Evolutionary conservation across 1,140 invertebrate species (phyloP), one percentile per base, ranked within the genome.

Genomic region (Whitmania pigra): DNA sequence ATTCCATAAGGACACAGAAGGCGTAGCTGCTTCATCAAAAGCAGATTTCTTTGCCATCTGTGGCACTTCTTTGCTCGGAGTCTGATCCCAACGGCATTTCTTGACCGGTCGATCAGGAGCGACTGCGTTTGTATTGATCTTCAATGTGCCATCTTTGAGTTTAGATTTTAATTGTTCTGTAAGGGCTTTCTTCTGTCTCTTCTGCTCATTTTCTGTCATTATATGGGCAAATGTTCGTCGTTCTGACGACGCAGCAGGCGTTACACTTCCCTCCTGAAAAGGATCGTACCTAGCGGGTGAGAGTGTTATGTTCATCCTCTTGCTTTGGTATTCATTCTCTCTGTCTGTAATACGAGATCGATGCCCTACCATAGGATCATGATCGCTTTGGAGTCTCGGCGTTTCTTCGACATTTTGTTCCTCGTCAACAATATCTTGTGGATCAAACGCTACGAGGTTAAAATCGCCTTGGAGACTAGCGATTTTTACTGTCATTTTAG

Each of bases 181-280:
- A 72, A 97, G 80, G 87, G 92, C 81, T 75, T 78, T 79, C 82
- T 84, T 77, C 71, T 82, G 77, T 74, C 77, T 77, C 53, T 76
- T 77, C 0, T 97, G 85, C 77, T 89, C 86, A 78, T 94, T 90
- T 80, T 98, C 94, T 78, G 88, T 88, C 93, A 98, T 97, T 85
- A 98, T 94, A 80, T 94, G 90, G 20, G 90, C 90, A 80, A 93
- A 99, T 2, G 92, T 95, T 76, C 95, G 87, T 27, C 77, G 77
- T 54, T 74, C 69, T 9, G 92, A 91, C 72, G 90, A 89, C 74
- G 92, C 85, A 87, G 98, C 94, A 54, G 96, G 96, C 31, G 96
- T 99, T 85, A 97, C 97, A 17, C 94, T 95, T 85, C 94, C 93
- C 86, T 97, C 93, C 77, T 92, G 93, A 86, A 98, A 99, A 27